phyloP scores from a whole-genome alignment of 2,797 vertebrate species.

The Hybognathus amarus region DNA sequence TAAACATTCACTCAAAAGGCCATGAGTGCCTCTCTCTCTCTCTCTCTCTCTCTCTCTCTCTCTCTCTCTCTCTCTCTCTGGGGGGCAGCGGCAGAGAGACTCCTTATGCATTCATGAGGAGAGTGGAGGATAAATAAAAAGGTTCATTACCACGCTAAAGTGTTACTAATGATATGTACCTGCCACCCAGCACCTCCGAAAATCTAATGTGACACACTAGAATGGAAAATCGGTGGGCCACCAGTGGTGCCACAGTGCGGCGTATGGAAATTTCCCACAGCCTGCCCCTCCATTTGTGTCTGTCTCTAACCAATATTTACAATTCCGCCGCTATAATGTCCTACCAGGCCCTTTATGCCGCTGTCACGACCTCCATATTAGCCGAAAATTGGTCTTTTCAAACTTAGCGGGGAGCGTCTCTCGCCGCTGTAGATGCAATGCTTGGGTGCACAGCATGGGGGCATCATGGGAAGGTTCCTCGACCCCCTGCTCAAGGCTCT shows the following conservation, averaged over 20 bases:
- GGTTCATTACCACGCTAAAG: constrained; percentile 96
- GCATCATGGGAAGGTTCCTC: constrained; percentile 26
- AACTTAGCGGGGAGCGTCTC: constrained; percentile 76
- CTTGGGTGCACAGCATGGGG: constrained; percentile 66
- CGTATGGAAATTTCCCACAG: constrained; percentile 89
- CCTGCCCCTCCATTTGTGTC: constrained; percentile 86
- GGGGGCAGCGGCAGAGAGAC: constrained; percentile 81
- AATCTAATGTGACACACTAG: constrained; percentile 98
- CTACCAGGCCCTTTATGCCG: constrained; percentile 93
- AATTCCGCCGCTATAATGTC: constrained; percentile 98
- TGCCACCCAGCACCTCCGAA: constrained; percentile 97
- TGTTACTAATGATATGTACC: constrained; percentile 99
- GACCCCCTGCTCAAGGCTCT: constrained; percentile 37
- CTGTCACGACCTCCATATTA: constrained; percentile 93
- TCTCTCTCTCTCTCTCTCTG: constrained; percentile 58
- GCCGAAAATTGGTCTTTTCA: constrained; percentile 93
- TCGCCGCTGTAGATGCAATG: constrained; percentile 47
- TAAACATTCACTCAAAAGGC: not conserved
- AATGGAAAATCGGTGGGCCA: constrained; percentile 86
- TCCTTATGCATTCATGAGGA: constrained; percentile 99
- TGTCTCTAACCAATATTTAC: constrained; percentile 94
- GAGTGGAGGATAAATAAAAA: constrained; percentile 95
- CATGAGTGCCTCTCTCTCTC: not conserved
- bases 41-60: constrained; percentile 7
- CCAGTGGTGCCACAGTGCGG: constrained; percentile 71